Percentiles rank a stretch among this genome's conserved stretches.
Evolutionary conservation across 2,797 vertebrate species (phyloP).

Genomic region (Danionella dracula): DNA sequence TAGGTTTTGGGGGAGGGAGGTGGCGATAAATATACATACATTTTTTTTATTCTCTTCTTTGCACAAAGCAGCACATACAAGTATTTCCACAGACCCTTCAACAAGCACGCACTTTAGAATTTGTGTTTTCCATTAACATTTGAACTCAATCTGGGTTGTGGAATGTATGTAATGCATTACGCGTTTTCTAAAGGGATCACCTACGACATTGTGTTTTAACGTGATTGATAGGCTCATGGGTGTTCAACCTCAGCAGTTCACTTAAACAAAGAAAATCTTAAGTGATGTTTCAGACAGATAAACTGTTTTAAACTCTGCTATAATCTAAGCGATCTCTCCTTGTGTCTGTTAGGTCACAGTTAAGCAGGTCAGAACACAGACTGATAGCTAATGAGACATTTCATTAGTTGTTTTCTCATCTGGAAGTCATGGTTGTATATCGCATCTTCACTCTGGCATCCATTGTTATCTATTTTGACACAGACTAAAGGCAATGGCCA

Average conservation of each 20-base stretch:
- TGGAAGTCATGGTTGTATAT: slow-evolving; percentile 23
- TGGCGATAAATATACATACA: too few species aligned
- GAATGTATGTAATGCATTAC: too few species aligned
- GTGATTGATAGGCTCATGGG: neutral
- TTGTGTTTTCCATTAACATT: too few species aligned
- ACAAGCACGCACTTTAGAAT: too few species aligned
- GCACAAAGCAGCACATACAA: too few species aligned
- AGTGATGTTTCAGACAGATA: neutral
- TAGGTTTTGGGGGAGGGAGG: too few species aligned
- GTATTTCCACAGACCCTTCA: too few species aligned
- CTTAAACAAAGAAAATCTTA: neutral
- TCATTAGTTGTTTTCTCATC: slow-evolving; percentile 6
- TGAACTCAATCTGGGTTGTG: too few species aligned
- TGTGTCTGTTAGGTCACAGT: neutral
- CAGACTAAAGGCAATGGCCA: neutral
- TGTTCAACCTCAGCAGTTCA: neutral
- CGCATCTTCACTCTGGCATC: neutral
- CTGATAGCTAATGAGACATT: slow-evolving; percentile 23
- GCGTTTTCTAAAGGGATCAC: too few species aligned
- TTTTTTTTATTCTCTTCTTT: too few species aligned
- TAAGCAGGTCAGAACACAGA: slow-evolving; percentile 14
- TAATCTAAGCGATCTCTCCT: neutral
- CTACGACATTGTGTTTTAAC: too few species aligned
- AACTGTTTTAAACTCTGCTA: neutral
- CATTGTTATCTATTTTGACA: slow-evolving; percentile 9